Evolutionary conservation across 1,140 invertebrate species (phyloP).

Genomic region (Orchesella cincta): DNA sequence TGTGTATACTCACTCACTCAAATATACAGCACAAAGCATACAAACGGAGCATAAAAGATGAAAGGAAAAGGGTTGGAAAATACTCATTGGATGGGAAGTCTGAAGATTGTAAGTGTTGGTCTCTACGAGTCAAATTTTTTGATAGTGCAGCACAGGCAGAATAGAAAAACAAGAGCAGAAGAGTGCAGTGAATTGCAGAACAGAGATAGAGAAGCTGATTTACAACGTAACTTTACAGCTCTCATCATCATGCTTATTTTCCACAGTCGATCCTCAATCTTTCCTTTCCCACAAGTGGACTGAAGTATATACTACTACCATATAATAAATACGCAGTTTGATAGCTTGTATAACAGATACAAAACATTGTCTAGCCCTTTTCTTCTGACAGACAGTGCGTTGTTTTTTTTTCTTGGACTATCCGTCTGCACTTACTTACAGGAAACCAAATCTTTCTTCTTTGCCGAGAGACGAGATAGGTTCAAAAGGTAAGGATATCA

Average conservation of each 20-base stretch:
- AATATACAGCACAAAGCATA: background rate
- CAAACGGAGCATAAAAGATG: background rate
- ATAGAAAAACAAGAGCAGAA: background rate
- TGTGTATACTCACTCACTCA: background rate
- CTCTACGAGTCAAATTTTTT: background rate
- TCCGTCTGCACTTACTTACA: too few species aligned
- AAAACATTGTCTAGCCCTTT: background rate
- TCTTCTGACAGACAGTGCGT: background rate
- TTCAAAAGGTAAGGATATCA: too few species aligned
- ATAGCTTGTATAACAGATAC: background rate
- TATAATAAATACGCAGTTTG: background rate
- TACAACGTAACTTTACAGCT: background rate
- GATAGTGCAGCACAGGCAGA: background rate
- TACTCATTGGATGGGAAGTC: background rate
- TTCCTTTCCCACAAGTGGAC: background rate
- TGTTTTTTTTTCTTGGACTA: background rate
- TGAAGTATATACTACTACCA: background rate
- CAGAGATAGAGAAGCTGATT: background rate
- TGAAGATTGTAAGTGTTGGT: background rate
- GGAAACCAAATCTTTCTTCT: too few species aligned
- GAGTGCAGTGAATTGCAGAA: too few species aligned
- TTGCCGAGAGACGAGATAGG: too few species aligned
- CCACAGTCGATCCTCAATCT: background rate
- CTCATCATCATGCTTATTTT: background rate
- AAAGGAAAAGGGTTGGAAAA: conserved; percentile 10